Evolutionary conservation across 2,113 vertebrate species (phyloP).

Genomic region (Phyllopteryx taeniolatus): DNA sequence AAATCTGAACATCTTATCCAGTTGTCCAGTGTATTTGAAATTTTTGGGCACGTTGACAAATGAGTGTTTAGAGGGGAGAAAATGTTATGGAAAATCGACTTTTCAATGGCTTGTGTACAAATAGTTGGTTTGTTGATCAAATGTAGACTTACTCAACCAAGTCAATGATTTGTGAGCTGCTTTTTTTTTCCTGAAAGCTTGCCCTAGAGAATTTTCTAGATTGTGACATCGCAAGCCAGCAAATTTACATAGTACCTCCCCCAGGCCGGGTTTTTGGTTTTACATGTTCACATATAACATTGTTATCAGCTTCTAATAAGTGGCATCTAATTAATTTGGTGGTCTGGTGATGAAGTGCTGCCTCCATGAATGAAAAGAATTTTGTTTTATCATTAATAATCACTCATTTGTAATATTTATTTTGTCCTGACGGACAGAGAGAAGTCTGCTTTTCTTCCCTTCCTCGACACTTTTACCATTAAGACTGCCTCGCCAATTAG

Average conservation of each 20-base stretch:
- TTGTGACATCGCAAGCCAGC: background rate
- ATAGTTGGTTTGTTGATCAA: background rate
- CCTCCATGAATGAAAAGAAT: too few species aligned
- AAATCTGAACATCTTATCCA: background rate
- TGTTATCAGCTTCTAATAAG: too few species aligned
- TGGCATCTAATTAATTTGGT: too few species aligned
- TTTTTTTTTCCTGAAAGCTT: too few species aligned
- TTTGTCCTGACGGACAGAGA: constrained; percentile 16
- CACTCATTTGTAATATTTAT: background rate
- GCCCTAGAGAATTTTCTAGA: background rate
- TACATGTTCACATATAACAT: too few species aligned
- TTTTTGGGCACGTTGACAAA: background rate
- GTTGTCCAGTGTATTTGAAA: background rate
- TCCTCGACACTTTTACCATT: constrained; percentile 57
- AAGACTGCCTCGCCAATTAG: constrained; percentile 69
- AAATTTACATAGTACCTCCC: background rate
- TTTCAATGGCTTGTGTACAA: background rate
- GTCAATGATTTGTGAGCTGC: background rate
- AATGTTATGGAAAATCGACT: background rate
- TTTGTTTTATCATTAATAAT: background rate
- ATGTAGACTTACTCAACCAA: background rate
- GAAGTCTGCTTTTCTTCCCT: constrained; percentile 14
- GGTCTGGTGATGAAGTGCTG: too few species aligned
- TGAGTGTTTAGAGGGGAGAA: background rate
- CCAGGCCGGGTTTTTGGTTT: too few species aligned